A percentile compares a stretch with the other conserved stretches of the same genome.
phyloP scores from a whole-genome alignment of 2,888 invertebrate species.

The Anaspis maculata region DNA sequence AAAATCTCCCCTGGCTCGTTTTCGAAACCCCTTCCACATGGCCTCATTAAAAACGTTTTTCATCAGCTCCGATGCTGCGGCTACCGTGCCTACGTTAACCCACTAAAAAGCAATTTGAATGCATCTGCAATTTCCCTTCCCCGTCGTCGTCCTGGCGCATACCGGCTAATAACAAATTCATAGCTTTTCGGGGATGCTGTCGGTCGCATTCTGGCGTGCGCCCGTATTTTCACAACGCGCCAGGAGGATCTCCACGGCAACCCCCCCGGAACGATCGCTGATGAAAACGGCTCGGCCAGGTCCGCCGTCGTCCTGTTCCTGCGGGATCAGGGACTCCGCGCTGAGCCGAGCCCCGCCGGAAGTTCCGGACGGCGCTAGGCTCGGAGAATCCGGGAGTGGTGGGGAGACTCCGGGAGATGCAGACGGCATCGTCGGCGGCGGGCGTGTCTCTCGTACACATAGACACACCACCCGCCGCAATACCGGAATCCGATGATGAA shows the following conservation, averaged over 20 bases:
- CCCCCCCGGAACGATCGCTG: constrained; percentile 8
- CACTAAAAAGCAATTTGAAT: constrained; percentile 21
- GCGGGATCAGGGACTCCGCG: not conserved
- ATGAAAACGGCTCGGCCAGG: constrained; percentile 1
- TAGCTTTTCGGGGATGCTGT: constrained; percentile 11
- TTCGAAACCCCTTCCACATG: too few species aligned
- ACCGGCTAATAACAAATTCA: constrained; percentile 21
- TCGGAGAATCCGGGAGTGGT: constrained; percentile 22
- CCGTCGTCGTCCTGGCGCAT: constrained; percentile 2
- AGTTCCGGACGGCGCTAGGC: not conserved
- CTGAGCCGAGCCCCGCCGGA: constrained; percentile 8
- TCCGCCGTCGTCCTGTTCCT: not conserved
- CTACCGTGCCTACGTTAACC: too few species aligned
- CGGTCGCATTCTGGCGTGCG: too few species aligned
- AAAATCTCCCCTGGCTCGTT: too few species aligned
- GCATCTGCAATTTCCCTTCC: constrained; percentile 7
- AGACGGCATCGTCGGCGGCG: too few species aligned
- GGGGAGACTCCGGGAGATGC: constrained; percentile 33
- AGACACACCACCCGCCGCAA: constrained; percentile 20
- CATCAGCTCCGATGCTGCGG: too few species aligned
- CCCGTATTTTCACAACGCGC: constrained; percentile 17
- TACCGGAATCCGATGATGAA: constrained; percentile 22
- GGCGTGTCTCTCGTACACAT: constrained; percentile 30
- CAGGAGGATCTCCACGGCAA: too few species aligned
- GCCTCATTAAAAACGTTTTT: too few species aligned